A percentile compares a stretch with the other conserved stretches of the same genome.
phyloP scores from a whole-genome alignment of 2,888 invertebrate genomes.

The Sarcophaga carnaria region DNA sequence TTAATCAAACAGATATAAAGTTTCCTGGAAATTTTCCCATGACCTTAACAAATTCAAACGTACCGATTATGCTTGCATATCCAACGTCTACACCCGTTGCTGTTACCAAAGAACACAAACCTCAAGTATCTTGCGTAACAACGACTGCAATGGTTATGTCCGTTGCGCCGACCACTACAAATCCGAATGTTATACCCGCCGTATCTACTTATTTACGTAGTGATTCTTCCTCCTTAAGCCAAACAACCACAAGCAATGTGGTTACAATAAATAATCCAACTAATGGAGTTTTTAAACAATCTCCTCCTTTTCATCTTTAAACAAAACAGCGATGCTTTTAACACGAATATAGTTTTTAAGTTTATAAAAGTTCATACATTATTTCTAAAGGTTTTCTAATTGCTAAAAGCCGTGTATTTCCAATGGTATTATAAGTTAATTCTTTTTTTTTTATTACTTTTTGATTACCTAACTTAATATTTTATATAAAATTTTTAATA shows the following conservation, averaged over 20 bases:
- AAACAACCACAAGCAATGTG: conserved; percentile 28
- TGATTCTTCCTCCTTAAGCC: conserved; percentile 42
- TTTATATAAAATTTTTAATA: too few relatives aligned
- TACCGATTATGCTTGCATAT: conserved; percentile 57
- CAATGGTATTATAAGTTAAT: not conserved
- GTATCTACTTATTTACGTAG: conserved; percentile 42
- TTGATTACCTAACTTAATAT: not conserved
- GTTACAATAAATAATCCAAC: conserved; percentile 34
- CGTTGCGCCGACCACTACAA: conserved; percentile 22
- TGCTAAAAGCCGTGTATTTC: not conserved
- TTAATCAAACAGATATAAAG: conserved; percentile 58
- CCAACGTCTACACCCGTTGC: not conserved
- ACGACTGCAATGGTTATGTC: conserved; percentile 19
- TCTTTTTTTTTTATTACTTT: not conserved
- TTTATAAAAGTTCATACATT: conserved; percentile 3
- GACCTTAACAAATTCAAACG: conserved; percentile 20
- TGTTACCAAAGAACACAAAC: conserved; percentile 15
- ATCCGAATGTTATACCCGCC: conserved; percentile 30
- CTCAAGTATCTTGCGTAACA: conserved; percentile 3
- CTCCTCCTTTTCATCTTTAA: conserved; percentile 48
- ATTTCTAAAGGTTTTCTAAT: not conserved
- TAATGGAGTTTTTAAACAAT: conserved; percentile 54
- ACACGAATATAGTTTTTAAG: conserved; percentile 5
- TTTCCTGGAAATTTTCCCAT: conserved; percentile 52
- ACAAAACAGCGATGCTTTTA: conserved; percentile 3